These are phyloP conservation scores for Hymenochirus boettgeri DNA, from an alignment of 2,113 vertebrate genomes.

Conservation along the genomic window DNA sequence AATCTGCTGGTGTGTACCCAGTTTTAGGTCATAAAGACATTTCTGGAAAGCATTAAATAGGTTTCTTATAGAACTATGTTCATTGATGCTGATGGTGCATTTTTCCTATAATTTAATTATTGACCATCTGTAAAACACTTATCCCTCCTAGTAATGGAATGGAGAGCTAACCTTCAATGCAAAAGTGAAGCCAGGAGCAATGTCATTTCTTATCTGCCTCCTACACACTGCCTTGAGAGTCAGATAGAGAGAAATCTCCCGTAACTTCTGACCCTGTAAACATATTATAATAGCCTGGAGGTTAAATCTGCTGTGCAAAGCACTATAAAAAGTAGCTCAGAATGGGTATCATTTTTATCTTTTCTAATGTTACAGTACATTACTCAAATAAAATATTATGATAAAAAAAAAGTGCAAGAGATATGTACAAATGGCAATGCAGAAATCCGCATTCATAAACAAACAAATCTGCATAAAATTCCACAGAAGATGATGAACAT, in stretches of 20 bases:
- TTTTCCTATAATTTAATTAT: neutral
- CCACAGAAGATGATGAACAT: too few relatives aligned
- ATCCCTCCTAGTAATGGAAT: neutral
- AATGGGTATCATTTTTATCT: neutral
- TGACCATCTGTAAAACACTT: neutral
- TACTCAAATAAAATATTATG: neutral
- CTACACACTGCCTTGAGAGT: neutral
- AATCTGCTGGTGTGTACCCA: too few relatives aligned
- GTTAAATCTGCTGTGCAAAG: slow-evolving; percentile 5
- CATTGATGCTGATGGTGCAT: neutral
- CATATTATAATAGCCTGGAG: slow-evolving; percentile 18
- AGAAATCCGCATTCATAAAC: too few relatives aligned
- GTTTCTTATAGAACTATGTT: too few relatives aligned
- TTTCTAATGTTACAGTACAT: neutral
- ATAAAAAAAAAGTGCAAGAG: neutral
- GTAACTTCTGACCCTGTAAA: slow-evolving; percentile 2
- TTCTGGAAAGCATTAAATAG: too few relatives aligned
- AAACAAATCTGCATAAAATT: too few relatives aligned
- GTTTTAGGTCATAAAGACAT: too few relatives aligned
- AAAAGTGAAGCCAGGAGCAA: slow-evolving; percentile 2
- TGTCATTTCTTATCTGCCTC: slow-evolving; percentile 16
- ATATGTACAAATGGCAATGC: too few relatives aligned
- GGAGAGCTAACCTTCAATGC: slow-evolving; percentile 4
- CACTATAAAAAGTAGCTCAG: neutral
- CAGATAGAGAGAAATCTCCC: slow-evolving; percentile 15